phyloP scores from a whole-genome alignment of 2,113 vertebrate genomes.

The Tringa solitaria region DNA sequence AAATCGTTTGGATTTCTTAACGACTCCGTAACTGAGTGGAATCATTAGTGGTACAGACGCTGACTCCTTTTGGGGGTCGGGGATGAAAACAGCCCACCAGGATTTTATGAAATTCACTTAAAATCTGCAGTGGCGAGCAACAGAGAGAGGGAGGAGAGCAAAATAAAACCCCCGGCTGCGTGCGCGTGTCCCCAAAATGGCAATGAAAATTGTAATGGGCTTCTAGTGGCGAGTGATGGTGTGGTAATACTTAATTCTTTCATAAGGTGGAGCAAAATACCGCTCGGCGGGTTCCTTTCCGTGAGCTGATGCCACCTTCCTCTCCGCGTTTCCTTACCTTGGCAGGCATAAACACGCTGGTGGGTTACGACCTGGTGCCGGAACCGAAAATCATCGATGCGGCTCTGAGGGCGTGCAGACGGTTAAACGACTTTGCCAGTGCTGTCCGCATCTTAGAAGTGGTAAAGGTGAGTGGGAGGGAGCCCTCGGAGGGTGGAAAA shows the following conservation, averaged over 20 bases:
- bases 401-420: conserved; percentile 90
- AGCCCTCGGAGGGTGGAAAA: too few species aligned
- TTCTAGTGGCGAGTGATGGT: rapidly evolving
- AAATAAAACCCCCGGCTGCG: neutral
- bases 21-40: neutral
- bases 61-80: neutral
- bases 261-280: neutral
- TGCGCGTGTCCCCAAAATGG: neutral
- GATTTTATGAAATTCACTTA: neutral
- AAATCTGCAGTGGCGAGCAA: neutral
- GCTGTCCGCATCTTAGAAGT: conserved; percentile 94
- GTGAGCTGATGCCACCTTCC: neutral
- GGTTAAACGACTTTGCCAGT: conserved; percentile 93
- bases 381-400: conserved; percentile 98
- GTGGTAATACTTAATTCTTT: neutral
- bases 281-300: neutral
- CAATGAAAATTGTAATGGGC: neutral
- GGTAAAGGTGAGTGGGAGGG: conserved; percentile 84
- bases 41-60: neutral
- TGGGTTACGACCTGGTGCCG: conserved; percentile 94
- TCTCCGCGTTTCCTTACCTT: neutral
- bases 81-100: neutral
- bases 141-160: neutral
- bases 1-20: neutral
- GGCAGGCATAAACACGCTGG: conserved; percentile 91